These are phyloP conservation scores for Leptosomus discolor DNA, from an alignment of 2,113 vertebrate genomes.

Conservation along the genomic window DNA sequence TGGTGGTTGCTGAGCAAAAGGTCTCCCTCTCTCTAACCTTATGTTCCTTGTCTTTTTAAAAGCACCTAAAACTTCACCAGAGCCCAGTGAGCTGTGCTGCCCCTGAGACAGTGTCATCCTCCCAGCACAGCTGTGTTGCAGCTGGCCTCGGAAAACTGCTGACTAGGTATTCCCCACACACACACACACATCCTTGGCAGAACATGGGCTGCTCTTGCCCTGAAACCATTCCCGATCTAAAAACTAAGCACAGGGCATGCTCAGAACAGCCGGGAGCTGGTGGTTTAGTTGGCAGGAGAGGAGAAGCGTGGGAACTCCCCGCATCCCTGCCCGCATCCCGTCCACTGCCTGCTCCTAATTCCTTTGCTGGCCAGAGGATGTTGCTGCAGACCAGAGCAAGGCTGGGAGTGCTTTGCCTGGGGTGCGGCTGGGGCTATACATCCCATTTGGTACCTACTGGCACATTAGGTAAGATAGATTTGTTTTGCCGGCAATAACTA, in stretches of 20 bases:
- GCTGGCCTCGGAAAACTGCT: neutral
- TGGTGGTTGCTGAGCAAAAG: neutral
- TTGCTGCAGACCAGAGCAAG: constrained; percentile 13
- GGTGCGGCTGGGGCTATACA: rapidly evolving
- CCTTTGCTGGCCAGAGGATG: neutral
- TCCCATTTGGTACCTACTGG: neutral
- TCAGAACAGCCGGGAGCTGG: neutral
- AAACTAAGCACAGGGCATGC: neutral
- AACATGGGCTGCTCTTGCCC: neutral
- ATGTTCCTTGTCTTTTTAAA: neutral
- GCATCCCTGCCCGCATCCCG: neutral
- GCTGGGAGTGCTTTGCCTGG: neutral
- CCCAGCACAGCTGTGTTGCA: neutral
- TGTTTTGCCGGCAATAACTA: neutral
- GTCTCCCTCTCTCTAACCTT: neutral
- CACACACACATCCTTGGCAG: neutral
- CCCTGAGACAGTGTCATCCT: neutral
- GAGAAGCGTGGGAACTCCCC: neutral
- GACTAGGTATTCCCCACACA: neutral
- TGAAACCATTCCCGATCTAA: neutral
- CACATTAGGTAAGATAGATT: neutral
- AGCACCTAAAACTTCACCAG: neutral
- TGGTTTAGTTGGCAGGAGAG: neutral
- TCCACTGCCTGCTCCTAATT: neutral
- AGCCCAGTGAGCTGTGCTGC: neutral